Conservation (phyloP, 2,113 vertebrate species). For the Urocitellus parryii region DNA sequence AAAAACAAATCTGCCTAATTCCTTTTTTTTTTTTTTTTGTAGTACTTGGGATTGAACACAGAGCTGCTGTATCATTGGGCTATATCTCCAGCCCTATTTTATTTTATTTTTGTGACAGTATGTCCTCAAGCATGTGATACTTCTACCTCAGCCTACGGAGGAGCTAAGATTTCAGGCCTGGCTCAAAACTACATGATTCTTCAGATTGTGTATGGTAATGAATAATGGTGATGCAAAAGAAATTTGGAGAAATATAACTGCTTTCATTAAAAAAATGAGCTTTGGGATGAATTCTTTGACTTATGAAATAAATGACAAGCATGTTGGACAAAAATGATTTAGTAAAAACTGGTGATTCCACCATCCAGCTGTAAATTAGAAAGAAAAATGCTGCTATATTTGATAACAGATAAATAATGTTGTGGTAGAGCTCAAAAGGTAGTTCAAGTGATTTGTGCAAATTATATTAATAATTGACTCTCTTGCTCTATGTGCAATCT, state of each 20-base stretch:
- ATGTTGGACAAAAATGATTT: not conserved
- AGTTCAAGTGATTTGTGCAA: conserved; percentile 17
- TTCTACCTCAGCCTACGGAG: no score
- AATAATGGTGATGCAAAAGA: not conserved
- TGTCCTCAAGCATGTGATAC: no score
- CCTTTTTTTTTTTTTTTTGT: no score
- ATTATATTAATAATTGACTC: conserved; percentile 57
- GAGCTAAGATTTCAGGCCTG: no score
- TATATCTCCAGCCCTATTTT: no score
- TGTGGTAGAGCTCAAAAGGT: not conserved
- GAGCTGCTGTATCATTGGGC: no score
- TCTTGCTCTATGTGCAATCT: not conserved
- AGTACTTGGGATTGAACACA: no score
- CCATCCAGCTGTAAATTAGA: not conserved
- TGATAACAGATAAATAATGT: conserved; percentile 19
- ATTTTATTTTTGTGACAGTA: no score
- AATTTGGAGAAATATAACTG: not conserved
- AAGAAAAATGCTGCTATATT: not conserved
- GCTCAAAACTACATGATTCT: not conserved
- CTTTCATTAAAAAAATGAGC: not conserved
- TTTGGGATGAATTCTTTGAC: not conserved
- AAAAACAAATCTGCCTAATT: not conserved
- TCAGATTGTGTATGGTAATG: not conserved
- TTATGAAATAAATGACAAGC: not conserved
- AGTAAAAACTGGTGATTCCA: conserved; percentile 6